phyloP scores from a whole-genome alignment of 2,113 vertebrate genomes.

The Rhinogobius similis region DNA sequence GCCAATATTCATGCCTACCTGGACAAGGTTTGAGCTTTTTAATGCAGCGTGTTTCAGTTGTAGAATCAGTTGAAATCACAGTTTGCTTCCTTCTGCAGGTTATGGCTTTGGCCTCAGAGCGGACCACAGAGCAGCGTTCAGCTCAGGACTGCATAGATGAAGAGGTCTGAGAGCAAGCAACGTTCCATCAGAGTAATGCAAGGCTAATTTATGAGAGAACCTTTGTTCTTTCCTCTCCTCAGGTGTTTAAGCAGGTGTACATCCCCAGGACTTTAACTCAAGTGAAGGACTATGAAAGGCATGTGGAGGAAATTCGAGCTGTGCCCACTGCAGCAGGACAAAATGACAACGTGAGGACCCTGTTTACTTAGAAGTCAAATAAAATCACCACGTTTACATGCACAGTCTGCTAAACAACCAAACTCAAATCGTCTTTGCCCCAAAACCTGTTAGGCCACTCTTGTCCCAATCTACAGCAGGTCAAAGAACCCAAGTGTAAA shows the following conservation, averaged over 20 bases:
- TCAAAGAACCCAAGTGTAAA: too few species aligned
- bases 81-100: constrained; percentile 72
- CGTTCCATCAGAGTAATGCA: too few species aligned
- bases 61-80: constrained; percentile 64
- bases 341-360: constrained; percentile 82
- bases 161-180: constrained; percentile 79
- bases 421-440: too few species aligned
- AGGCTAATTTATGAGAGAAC: background rate
- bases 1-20: constrained; percentile 91
- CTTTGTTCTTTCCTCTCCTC: background rate
- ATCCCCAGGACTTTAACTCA: constrained; percentile 94
- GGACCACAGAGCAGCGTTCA: constrained; percentile 87
- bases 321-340: constrained; percentile 77
- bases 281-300: constrained; percentile 91
- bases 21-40: constrained; percentile 78
- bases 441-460: too few species aligned
- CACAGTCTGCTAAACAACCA: too few species aligned
- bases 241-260: constrained; percentile 96
- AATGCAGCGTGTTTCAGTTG: background rate
- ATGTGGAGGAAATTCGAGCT: constrained; percentile 82
- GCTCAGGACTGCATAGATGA: constrained; percentile 93
- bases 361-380: background rate
- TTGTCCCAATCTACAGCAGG: too few species aligned
- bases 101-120: constrained; percentile 86
- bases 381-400: too few species aligned